Evolutionary conservation across 2,113 vertebrate genomes (phyloP), one percentile per base, ranked within the genome.

Genomic region (Speoplatyrhinus poulsoni): DNA sequence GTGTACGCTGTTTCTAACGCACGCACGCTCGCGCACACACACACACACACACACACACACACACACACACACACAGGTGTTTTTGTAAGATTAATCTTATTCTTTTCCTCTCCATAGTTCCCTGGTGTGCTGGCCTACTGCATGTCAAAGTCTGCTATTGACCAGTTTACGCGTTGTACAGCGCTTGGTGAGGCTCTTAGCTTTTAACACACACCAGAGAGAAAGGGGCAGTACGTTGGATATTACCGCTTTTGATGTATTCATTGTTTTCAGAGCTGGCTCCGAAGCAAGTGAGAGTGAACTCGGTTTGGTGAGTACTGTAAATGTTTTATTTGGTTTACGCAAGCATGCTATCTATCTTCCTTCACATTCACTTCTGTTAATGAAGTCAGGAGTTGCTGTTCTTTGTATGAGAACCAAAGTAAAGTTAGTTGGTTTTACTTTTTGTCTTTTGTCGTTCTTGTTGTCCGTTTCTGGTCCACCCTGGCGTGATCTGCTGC

Each of bases 101-200:
- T 52, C 59, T 49, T 60, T 12, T 68, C 19, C 60, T 57, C 26
- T 66, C 62, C 69, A 7, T 50, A 94, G 93, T 94, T 94, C 62
- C 90, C 92, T 17, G 92, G 92, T 12, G 93, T 94, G 26, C 79
- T 94, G 65, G 90, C 93, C 12, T 94, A 94, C 61, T 94, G 94
- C 73, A 92, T 94, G 90, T 94, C 93, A 17, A 94, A 94, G 71
- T 90, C 93, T 0, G 93, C 94, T 36, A 91, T 94, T n/a, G 94
- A 94, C 79, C 94, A 94, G 75, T 92, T 94, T 56, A 94, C 94
- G 32, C 68, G 91, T 10, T 94, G 94, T 26, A 54, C 69, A 46
- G 93, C 94, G 5, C 87, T 94, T 0, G 94, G 94, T 94, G 77
- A 90, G 91, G 17, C 2, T 52, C 49, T 3, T 16, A 9, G 54